Evolutionary conservation across 2,113 vertebrate species (phyloP).

Genomic region (Lycaon pictus): DNA sequence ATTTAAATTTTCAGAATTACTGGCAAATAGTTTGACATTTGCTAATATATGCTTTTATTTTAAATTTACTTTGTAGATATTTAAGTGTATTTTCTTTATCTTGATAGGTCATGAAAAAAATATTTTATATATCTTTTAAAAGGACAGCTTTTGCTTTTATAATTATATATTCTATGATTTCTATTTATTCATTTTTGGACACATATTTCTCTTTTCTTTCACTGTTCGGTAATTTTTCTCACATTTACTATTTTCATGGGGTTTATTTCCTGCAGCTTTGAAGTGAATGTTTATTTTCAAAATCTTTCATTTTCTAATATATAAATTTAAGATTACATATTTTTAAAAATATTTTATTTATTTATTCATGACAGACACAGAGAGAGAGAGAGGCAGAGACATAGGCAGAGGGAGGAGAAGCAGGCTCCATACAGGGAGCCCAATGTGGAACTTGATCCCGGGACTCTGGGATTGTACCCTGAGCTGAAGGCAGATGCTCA

Average conservation of each 20-base stretch:
- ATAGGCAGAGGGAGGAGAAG: too few species aligned
- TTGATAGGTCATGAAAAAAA: not conserved
- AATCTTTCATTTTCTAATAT: constrained; percentile 8
- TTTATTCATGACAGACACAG: too few species aligned
- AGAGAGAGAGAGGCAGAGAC: too few species aligned
- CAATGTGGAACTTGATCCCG: too few species aligned
- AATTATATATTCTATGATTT: not conserved
- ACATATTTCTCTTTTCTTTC: not conserved
- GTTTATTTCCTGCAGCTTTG: constrained; percentile 6
- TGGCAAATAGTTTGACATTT: not conserved
- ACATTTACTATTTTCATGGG: not conserved
- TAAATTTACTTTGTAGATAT: not conserved
- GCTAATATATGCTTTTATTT: not conserved
- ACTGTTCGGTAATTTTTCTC: not conserved
- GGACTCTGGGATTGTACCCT: too few species aligned
- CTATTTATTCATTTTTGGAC: not conserved
- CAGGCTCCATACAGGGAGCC: too few species aligned
- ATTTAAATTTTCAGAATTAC: constrained; percentile 4
- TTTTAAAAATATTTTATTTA: too few species aligned
- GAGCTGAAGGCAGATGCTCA: too few species aligned
- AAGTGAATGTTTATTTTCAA: not conserved
- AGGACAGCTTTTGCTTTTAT: not conserved
- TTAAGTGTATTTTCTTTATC: constrained; percentile 6
- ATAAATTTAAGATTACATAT: not conserved
- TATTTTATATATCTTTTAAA: not conserved